These are phyloP conservation scores for Papilio aristodemus DNA, from an alignment of 1,140 invertebrate species.

Conservation along the genomic window DNA sequence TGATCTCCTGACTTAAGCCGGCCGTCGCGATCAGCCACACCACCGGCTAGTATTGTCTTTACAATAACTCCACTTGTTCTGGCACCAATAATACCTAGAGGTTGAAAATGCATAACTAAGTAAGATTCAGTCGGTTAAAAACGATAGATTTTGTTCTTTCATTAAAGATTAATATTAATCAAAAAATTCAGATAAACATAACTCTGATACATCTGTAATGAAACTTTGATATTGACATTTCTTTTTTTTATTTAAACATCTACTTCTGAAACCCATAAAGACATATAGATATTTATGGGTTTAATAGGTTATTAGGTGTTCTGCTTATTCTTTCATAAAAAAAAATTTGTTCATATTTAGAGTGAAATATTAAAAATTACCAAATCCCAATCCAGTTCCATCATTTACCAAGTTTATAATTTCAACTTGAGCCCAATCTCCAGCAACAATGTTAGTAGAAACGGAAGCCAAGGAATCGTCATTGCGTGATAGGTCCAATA, in stretches of 20 bases:
- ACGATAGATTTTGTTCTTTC: no score
- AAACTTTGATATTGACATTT: no score
- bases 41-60: slow-evolving; percentile 97
- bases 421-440: slow-evolving; percentile 98
- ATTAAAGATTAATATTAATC: no score
- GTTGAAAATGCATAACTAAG: no score
- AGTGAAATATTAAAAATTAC: slow-evolving; percentile 60
- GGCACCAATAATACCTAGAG: slow-evolving; percentile 93
- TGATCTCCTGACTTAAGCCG: slow-evolving; percentile 97
- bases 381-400: slow-evolving; percentile 97
- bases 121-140: no score
- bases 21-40: slow-evolving; percentile 96
- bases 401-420: slow-evolving; percentile 97
- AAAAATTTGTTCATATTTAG: neutral
- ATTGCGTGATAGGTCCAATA: slow-evolving; percentile 81
- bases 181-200: no score
- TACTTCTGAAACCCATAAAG: no score
- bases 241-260: no score
- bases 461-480: slow-evolving; percentile 87
- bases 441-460: slow-evolving; percentile 86
- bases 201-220: no score
- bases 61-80: slow-evolving; percentile 98
- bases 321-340: neutral
- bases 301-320: no score
- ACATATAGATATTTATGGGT: no score